Evolutionary conservation across 2,113 vertebrate genomes (phyloP), one percentile per base, ranked within the genome.

Genomic region (Clarias batrachus): DNA sequence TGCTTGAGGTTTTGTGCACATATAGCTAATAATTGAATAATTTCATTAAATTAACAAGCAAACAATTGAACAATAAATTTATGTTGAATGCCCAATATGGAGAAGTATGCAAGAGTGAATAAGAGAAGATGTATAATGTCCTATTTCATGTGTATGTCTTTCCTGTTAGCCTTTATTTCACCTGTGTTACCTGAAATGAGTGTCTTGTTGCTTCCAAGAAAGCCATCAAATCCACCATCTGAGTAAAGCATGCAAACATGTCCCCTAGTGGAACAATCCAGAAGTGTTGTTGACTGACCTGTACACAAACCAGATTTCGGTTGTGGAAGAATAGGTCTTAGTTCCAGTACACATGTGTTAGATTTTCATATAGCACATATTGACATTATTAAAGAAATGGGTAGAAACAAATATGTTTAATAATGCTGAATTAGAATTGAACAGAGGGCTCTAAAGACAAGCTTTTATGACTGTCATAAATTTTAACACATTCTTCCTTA

Each of bases 231-330:
- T 78, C 62, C 60, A 65, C 1, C n/a, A 66, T 30, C 48, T 77
- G 25, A 52, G 8, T 63, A 70, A 80, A 80, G 37, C 60, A 52
- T 85, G 73, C 3, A 78, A 56, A 60, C 27, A 23, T 21, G 73
- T 60, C 74, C 74, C 6, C 73, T 85, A 66, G 84, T 57, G 84
- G 84, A 78, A 14, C 1, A 66, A 13, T 59, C 21, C 30, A 68
- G 10, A 59, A 7, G 19, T n/a, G 41, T 48, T 63, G 4, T 66
- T n/a, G 60, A 63, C 59, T 16, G 73, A n/a, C 23, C 12, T 13
- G n/a, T 52, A 76, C 48, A 23, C 8, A 16, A 48, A 13, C 19
- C 59, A 16, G 60, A 33, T 60, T 16, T 27, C n/a, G 23, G 30
- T 11, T 63, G 59, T 54, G 4, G 56, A 48, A 23, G 16, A 63